Percentiles rank a stretch among this genome's conserved stretches.
phyloP scores from a whole-genome alignment of 2,888 invertebrate genomes.

The Rotaria macrura region DNA sequence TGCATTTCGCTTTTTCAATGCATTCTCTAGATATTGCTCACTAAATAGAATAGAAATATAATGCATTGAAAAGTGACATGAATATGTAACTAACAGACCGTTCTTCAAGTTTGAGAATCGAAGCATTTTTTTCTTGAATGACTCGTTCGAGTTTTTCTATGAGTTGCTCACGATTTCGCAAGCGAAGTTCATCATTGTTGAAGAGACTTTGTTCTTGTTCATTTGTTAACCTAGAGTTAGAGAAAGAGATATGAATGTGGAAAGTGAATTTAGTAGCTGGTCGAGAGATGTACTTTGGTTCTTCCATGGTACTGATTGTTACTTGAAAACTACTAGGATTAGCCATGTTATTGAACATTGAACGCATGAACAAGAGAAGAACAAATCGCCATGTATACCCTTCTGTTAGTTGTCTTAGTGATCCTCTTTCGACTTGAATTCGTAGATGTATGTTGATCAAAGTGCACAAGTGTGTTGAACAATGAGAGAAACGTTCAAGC shows the following conservation, averaged over 20 bases:
- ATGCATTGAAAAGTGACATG: too few relatives aligned
- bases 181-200: not conserved
- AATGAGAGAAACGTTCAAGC: not conserved
- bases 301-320: not conserved
- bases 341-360: not conserved
- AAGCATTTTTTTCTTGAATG: slow-evolving; percentile 19
- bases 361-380: not conserved
- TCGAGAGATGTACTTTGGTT: not conserved
- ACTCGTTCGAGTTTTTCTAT: slow-evolving; percentile 14
- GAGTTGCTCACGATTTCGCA: not conserved
- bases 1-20: not conserved
- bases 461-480: not conserved
- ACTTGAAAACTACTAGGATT: not conserved
- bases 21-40: not conserved
- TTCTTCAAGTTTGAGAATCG: not conserved
- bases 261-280: too few relatives aligned
- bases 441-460: too few relatives aligned
- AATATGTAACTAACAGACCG: not conserved
- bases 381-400: not conserved
- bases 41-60: too few relatives aligned
- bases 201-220: not conserved
- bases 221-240: too few relatives aligned
- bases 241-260: too few relatives aligned
- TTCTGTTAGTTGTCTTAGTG: not conserved
- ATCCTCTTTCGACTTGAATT: not conserved